Conservation (phyloP, 1,140 invertebrate genomes). For the Pseudomyrmex concolor region DNA sequence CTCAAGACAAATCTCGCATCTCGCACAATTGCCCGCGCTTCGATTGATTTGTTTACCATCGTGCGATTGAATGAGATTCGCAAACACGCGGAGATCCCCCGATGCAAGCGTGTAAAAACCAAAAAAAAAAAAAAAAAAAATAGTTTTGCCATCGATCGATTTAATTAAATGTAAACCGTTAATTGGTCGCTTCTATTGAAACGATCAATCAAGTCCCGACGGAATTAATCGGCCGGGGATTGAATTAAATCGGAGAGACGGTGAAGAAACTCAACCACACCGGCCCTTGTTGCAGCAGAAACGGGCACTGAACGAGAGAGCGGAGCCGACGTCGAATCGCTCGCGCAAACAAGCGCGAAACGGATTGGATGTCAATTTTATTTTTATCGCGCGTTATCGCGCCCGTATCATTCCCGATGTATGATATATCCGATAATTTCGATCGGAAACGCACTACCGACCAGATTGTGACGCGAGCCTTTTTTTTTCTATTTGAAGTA, state of each 20-base stretch:
- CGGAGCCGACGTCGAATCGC: neutral
- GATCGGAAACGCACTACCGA: neutral
- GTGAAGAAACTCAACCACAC: no score
- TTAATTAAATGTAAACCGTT: no score
- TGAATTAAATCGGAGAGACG: no score
- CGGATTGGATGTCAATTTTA: slow-evolving; percentile 31
- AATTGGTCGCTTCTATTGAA: no score
- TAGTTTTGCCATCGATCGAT: no score
- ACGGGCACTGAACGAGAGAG: neutral
- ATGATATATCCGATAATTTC: neutral
- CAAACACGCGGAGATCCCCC: no score
- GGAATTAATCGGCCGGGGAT: no score
- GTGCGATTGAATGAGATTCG: neutral
- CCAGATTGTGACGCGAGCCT: neutral
- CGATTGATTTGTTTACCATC: slow-evolving; percentile 28
- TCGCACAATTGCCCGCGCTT: slow-evolving; percentile 2
- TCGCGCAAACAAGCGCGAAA: no score
- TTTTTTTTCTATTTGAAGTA: no score
- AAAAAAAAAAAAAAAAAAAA: no score
- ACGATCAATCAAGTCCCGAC: no score
- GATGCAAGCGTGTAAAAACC: no score
- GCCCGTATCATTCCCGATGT: neutral
- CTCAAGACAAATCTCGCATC: neutral
- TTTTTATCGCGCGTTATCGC: slow-evolving; percentile 30
- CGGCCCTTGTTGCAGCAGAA: neutral